These are phyloP conservation scores for Margarornis squamiger DNA, from an alignment of 2,797 vertebrate genomes.

Conservation along the genomic window DNA sequence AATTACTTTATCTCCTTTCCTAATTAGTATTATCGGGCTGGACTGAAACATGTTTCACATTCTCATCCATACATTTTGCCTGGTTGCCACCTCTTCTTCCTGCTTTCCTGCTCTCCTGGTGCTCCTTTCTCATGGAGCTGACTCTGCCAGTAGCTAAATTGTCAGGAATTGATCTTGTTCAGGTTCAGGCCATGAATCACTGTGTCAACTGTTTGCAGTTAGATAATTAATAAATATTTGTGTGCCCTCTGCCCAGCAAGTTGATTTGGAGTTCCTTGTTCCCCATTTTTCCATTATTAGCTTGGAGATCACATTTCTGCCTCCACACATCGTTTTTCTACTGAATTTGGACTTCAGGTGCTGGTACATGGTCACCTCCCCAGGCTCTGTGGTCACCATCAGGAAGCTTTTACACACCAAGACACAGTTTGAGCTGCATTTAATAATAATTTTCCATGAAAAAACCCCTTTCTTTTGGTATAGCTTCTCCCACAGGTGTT, in stretches of 20 bases:
- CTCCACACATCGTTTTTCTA: background rate
- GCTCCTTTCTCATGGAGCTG: background rate
- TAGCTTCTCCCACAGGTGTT: background rate
- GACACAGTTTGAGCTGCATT: background rate
- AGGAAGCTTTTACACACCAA: background rate
- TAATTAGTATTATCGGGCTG: background rate
- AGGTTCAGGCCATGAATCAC: background rate
- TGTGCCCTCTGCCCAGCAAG: background rate
- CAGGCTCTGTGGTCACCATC: background rate
- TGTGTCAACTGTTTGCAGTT: background rate
- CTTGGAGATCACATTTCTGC: background rate
- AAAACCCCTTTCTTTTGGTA: background rate
- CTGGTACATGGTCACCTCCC: background rate
- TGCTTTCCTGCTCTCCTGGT: background rate
- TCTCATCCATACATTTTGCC: accelerated
- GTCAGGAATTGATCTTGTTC: background rate
- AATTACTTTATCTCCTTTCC: background rate
- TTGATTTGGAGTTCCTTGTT: background rate
- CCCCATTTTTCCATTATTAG: accelerated
- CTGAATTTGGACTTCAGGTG: background rate
- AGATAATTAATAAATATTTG: background rate
- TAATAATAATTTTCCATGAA: background rate
- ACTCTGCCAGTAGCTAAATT: accelerated
- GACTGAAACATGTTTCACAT: background rate
- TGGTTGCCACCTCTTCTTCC: background rate